Evolutionary conservation across 2,888 invertebrate genomes (phyloP).

Genomic region (Pollenia griseotomentosa): DNA sequence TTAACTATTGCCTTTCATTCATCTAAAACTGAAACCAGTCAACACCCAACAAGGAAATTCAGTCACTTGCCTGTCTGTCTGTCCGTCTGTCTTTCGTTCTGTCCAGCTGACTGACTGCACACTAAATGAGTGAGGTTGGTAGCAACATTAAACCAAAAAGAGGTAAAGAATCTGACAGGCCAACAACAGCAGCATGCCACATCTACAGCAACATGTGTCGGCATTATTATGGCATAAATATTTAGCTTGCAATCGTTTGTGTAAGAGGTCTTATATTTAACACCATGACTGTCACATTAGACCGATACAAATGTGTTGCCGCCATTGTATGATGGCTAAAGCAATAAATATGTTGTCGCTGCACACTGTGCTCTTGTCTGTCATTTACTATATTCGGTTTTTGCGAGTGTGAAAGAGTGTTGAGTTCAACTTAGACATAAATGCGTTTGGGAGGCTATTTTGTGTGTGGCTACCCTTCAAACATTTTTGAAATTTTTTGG

Average conservation of each 20-base stretch:
- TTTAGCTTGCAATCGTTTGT: slow-evolving; percentile 55
- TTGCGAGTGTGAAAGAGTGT: neutral
- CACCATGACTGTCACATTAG: slow-evolving; percentile 67
- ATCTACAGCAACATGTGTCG: neutral
- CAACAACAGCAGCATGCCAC: neutral
- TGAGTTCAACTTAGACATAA: slow-evolving; percentile 11
- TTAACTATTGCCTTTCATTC: slow-evolving; percentile 36
- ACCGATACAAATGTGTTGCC: slow-evolving; percentile 66
- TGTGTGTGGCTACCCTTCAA: too few relatives aligned
- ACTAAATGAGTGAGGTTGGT: slow-evolving; percentile 8
- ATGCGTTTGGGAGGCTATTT: slow-evolving; percentile 29
- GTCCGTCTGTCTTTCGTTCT: neutral
- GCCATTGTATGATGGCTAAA: slow-evolving; percentile 66
- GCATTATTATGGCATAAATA: slow-evolving; percentile 53
- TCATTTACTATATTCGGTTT: slow-evolving; percentile 36
- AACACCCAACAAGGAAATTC: neutral
- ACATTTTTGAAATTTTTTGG: too few relatives aligned
- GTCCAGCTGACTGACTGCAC: too few relatives aligned
- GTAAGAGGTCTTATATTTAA: slow-evolving; percentile 62
- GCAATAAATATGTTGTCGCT: slow-evolving; percentile 71
- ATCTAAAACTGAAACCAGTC: slow-evolving; percentile 29
- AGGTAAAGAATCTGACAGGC: slow-evolving; percentile 57
- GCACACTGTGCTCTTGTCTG: slow-evolving; percentile 27
- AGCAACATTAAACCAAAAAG: slow-evolving; percentile 33
- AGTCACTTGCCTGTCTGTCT: slow-evolving; percentile 7